These are phyloP conservation scores for Rousettus leschenaultii DNA, from an alignment of 2,113 vertebrate genomes.

Conservation along the genomic window DNA sequence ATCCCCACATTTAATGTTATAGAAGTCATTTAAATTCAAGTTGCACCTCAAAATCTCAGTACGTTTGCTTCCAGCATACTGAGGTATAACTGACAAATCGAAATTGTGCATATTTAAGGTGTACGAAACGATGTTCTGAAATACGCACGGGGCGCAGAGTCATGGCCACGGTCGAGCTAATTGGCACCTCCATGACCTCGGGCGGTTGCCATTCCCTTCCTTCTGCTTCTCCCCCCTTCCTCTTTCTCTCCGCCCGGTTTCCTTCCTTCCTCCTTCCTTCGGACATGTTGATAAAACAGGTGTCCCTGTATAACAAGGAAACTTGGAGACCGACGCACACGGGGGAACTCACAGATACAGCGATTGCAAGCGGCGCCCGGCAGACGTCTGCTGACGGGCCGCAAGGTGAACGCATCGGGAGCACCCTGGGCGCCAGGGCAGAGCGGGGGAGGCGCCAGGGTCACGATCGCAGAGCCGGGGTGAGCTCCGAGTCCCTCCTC, in stretches of 20 bases:
- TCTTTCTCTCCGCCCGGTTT: not conserved
- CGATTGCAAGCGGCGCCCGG: not conserved
- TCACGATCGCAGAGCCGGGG: not conserved
- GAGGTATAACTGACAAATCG: not conserved
- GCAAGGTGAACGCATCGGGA: fast-evolving
- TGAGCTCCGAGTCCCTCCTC: not conserved
- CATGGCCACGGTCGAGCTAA: not conserved
- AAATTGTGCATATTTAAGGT: not conserved
- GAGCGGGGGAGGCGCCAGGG: fast-evolving
- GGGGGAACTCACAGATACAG: no score
- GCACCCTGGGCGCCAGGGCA: fast-evolving
- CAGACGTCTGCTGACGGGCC: not conserved
- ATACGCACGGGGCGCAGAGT: not conserved
- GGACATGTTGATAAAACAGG: no score
- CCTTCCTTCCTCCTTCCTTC: not conserved
- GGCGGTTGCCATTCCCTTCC: not conserved
- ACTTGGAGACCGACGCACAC: no score
- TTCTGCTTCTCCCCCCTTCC: no score
- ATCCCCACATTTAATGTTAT: not conserved
- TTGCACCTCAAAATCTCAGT: not conserved
- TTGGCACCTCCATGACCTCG: not conserved
- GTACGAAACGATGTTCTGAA: not conserved
- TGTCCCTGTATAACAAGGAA: no score
- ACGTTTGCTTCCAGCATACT: not conserved
- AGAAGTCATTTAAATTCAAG: constrained; percentile 11